These are phyloP conservation scores for Diglossa cyanea DNA, from an alignment of 2,797 vertebrate genomes.

Conservation along the genomic window DNA sequence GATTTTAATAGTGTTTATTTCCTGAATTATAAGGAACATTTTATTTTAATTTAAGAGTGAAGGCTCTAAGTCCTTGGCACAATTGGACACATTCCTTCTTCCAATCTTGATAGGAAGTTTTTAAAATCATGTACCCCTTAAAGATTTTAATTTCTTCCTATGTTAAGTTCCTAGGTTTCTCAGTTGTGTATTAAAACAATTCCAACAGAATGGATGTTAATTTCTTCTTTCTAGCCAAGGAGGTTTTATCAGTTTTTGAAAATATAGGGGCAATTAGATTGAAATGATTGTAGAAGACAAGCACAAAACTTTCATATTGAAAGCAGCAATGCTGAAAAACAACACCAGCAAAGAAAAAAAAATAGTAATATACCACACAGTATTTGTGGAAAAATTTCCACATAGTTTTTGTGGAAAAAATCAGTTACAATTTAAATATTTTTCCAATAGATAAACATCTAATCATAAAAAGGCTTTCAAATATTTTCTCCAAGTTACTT, in stretches of 20 bases:
- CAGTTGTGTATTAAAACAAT: neutral
- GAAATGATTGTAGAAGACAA: neutral
- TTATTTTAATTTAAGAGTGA: neutral
- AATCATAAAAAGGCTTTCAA: neutral
- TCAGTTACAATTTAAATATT: neutral
- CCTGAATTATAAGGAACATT: neutral
- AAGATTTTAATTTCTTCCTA: neutral
- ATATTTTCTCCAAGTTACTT: neutral
- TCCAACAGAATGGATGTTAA: neutral
- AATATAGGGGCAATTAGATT: neutral
- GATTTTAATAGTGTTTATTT: neutral
- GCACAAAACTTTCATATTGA: neutral
- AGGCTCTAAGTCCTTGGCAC: neutral
- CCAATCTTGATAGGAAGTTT: neutral
- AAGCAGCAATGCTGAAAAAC: neutral
- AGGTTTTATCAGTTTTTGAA: neutral
- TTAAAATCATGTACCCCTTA: neutral
- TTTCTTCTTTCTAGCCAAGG: neutral
- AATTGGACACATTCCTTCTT: neutral
- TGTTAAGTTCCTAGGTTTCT: neutral
- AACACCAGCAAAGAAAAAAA: neutral
- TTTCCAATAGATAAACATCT: neutral
- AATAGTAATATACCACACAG: neutral
- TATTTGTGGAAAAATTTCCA: neutral
- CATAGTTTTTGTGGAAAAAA: neutral